Evolutionary conservation across 2,797 vertebrate species (phyloP).

Genomic region (Pantherophis alleghaniensis): DNA sequence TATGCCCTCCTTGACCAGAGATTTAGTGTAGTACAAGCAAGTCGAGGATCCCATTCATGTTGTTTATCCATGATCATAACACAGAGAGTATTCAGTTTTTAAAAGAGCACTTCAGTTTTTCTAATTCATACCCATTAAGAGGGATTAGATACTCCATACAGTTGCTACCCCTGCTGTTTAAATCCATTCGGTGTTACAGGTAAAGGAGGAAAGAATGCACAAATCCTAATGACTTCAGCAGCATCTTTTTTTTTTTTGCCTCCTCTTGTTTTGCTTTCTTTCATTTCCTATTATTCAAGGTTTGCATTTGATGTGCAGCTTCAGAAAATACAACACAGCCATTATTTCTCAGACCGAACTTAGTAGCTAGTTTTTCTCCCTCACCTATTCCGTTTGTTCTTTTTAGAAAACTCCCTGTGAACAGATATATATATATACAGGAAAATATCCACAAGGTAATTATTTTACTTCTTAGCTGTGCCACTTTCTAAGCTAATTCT

Average conservation of each 20-base stretch:
- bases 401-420: constrained; percentile 8
- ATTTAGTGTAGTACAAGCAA: accelerated
- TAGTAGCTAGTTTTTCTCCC: constrained; percentile 37
- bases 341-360: constrained; percentile 33
- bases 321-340: constrained; percentile 32
- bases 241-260: neutral
- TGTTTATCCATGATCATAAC: accelerated
- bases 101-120: constrained; percentile 32
- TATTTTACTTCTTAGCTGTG: constrained; percentile 28
- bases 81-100: neutral
- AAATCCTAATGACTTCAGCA: constrained; percentile 7
- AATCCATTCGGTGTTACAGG: neutral
- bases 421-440: neutral
- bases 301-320: constrained; percentile 22
- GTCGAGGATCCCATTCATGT: neutral
- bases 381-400: neutral
- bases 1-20: constrained; percentile 5
- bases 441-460: neutral
- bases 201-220: constrained; percentile 4
- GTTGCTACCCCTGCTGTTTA: neutral
- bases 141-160: neutral
- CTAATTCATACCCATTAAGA: constrained; percentile 26
- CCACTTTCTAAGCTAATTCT: constrained; percentile 28
- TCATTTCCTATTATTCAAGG: constrained; percentile 32
- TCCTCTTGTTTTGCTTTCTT: constrained; percentile 36